A percentile compares a stretch with the other conserved stretches of the same genome.
phyloP scores from a whole-genome alignment of 2,113 vertebrate genomes.

The Xiphias gladius region DNA sequence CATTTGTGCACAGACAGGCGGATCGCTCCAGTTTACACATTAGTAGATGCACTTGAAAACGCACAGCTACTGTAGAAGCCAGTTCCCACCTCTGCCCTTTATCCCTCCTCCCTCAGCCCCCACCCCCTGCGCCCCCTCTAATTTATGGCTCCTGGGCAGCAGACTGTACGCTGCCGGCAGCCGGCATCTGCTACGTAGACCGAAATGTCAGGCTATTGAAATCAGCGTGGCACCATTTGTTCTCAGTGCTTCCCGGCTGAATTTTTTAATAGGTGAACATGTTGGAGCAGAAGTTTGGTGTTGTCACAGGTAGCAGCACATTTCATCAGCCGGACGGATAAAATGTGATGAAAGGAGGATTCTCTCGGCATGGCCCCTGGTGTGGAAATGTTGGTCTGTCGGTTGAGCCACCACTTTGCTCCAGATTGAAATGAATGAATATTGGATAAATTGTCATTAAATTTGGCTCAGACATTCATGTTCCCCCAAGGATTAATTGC shows the following conservation, averaged over 20 bases:
- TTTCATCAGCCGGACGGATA: not conserved
- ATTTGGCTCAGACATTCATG: too few relatives aligned
- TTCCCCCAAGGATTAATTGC: too few relatives aligned
- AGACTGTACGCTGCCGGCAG: conserved; percentile 20
- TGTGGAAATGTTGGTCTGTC: too few relatives aligned
- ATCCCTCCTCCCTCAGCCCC: not conserved
- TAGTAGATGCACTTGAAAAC: not conserved
- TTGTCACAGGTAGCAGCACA: not conserved
- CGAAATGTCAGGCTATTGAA: conserved; percentile 68
- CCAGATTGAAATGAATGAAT: too few relatives aligned
- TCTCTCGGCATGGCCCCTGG: too few relatives aligned
- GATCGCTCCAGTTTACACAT: not conserved
- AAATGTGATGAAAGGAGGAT: not conserved
- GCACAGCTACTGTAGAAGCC: conserved; percentile 1
- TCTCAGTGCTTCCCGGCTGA: conserved; percentile 14
- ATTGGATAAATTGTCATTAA: too few relatives aligned
- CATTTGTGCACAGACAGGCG: not conserved
- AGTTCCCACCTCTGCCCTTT: conserved; percentile 13
- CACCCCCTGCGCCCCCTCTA: not conserved
- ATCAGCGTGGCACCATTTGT: conserved; percentile 49
- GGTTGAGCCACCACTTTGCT: too few relatives aligned
- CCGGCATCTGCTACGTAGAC: conserved; percentile 36
- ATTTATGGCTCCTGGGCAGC: conserved; percentile 21
- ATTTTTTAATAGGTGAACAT: conserved; percentile 25
- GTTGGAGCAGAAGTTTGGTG: conserved; percentile 13